phyloP scores from a whole-genome alignment of 2,113 vertebrate genomes.

The Henicopernis longicauda region DNA sequence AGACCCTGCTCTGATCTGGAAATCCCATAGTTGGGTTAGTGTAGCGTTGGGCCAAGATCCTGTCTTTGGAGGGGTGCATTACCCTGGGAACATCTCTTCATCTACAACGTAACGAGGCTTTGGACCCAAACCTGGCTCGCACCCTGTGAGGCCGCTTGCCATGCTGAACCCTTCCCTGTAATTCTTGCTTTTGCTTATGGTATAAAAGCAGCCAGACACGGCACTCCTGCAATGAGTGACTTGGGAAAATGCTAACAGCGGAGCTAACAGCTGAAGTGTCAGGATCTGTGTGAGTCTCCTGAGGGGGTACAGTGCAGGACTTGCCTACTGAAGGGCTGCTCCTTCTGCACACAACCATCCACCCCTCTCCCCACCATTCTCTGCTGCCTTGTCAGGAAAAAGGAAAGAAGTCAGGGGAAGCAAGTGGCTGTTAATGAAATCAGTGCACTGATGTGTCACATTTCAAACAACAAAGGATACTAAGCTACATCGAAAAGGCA shows the following conservation, averaged over 20 bases:
- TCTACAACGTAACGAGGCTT: fast-evolving
- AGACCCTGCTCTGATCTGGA: neutral
- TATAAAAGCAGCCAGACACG: neutral
- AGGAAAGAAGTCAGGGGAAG: neutral
- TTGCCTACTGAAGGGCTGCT: neutral
- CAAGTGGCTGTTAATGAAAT: neutral
- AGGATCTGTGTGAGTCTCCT: neutral
- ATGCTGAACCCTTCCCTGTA: neutral
- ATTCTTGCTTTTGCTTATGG: neutral
- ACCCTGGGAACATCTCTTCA: neutral
- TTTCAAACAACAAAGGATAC: neutral
- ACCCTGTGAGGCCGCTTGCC: neutral
- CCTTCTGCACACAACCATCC: neutral
- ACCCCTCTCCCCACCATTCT: neutral
- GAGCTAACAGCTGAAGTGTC: neutral
- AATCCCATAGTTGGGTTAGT: neutral
- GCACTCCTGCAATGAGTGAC: neutral
- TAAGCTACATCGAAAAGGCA: neutral
- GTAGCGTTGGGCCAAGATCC: neutral
- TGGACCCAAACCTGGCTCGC: neutral
- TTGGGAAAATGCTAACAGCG: neutral
- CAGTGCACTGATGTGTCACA: neutral
- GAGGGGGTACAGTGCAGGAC: neutral
- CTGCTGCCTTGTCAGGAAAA: neutral
- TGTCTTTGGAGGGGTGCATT: neutral